Percentiles rank a stretch among this genome's conserved stretches.
Evolutionary conservation across 1,140 invertebrate species (phyloP).

Genomic region (Hypsibius dujardini): DNA sequence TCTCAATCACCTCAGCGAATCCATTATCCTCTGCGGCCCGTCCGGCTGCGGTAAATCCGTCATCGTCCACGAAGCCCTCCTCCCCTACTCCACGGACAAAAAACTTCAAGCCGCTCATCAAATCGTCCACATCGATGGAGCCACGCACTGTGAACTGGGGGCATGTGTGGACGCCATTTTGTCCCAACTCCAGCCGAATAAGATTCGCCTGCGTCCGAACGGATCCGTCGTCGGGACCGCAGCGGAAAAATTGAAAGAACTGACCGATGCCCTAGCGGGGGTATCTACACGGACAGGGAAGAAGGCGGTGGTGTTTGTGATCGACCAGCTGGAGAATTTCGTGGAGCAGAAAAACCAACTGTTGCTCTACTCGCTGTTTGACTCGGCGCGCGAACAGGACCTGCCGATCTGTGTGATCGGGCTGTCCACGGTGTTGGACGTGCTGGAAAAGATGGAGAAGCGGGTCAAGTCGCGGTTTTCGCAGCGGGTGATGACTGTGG

Average conservation of each 20-base stretch:
- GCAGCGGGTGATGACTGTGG: neutral
- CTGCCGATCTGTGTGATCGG: slow-evolving; percentile 10
- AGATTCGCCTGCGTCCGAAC: neutral
- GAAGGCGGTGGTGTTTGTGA: neutral
- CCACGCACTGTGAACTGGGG: neutral
- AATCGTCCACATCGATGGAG: neutral
- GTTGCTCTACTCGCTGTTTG: neutral
- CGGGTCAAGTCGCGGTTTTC: slow-evolving; percentile 9
- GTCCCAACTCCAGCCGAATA: neutral
- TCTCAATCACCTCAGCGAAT: neutral
- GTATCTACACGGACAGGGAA: neutral
- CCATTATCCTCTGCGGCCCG: slow-evolving; percentile 6
- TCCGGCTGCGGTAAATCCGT: neutral
- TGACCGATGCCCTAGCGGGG: neutral
- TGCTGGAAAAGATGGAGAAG: slow-evolving; percentile 11
- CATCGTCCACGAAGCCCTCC: neutral
- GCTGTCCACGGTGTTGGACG: neutral
- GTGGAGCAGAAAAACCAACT: neutral
- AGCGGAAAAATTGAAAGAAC: neutral
- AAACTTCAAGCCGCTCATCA: neutral
- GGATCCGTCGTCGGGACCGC: neutral
- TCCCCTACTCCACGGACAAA: neutral
- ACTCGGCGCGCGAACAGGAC: neutral
- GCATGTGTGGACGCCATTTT: neutral
- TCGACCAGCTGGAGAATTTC: neutral